A percentile compares a stretch with the other conserved stretches of the same genome.
These are phyloP conservation scores for Dipodomys merriami DNA, from an alignment of 2,113 vertebrate species.

Conservation along the genomic window DNA sequence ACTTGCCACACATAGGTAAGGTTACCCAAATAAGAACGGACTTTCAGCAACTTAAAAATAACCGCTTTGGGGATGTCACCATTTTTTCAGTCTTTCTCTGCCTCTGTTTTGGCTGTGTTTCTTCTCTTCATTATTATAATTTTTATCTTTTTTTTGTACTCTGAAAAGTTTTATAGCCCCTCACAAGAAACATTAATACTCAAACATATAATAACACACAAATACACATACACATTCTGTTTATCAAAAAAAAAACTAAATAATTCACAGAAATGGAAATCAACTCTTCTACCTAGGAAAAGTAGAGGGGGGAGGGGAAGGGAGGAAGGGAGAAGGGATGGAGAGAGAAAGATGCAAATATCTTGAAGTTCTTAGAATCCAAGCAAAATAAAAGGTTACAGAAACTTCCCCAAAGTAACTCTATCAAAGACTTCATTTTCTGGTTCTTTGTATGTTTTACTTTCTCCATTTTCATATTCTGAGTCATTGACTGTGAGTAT, in stretches of 20 bases:
- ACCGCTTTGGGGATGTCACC: background rate
- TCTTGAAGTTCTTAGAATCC: background rate
- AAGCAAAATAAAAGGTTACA: background rate
- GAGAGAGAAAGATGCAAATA: background rate
- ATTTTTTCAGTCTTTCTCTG: background rate
- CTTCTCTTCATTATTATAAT: background rate
- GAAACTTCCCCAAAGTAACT: background rate
- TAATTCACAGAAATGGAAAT: background rate
- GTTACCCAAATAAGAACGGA: background rate
- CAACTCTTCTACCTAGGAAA: background rate
- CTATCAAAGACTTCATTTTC: conserved; percentile 1
- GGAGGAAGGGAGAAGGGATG: background rate
- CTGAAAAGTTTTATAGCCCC: background rate
- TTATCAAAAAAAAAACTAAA: background rate
- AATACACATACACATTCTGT: background rate
- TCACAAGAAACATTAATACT: background rate
- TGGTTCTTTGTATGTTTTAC: background rate
- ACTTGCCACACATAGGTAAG: background rate
- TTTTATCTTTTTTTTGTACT: background rate
- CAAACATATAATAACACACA: background rate
- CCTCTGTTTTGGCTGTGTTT: background rate
- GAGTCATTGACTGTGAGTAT: background rate
- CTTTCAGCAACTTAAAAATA: background rate
- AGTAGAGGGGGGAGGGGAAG: background rate
- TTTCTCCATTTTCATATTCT: background rate